Base-by-base conservation (phyloP, 1,140 invertebrate species). In the Drosophila ficusphila region DNA sequence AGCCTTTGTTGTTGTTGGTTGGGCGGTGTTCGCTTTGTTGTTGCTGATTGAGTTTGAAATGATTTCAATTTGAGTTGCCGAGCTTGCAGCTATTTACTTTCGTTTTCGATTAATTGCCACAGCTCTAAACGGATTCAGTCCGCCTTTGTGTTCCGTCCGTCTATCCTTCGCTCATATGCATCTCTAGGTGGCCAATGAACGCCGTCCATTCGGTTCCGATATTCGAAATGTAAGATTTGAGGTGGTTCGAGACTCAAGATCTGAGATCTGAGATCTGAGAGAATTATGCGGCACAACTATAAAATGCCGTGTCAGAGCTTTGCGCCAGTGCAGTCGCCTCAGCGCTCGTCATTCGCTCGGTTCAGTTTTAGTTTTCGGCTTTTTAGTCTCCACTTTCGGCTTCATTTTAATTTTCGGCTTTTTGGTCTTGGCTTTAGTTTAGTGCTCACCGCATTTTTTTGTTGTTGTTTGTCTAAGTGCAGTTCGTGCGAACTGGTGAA, bases 11-110 rank as follows among this genome's bases (percentile, higher is more conserved):
- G 46, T 21, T 34, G 27, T 34, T 41, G 9, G n/a, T 7, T 39
- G 49, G 39, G 54, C 56, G 69, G 36, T 49, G 51, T 48, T 65
- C 19, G 34, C 41, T 54, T 64, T 36, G 38, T 73, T 60, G 60
- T 65, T 41, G 62, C 62, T 65, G 58, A 72, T 76, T 71, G 53
- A 76, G 72, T 67, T 85, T 65, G 64, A 83, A 85, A 85, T 79
- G 81, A 79, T 76, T 83, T 83, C 71, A 86, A 83, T 83, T 83
- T 83, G 47, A 74, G 53, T 65, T 57, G n/a, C 47, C 4, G 11
- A 18, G 16, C 46, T 29, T 8, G 25, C 9, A 29, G 38, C 29
- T 41, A 29, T 65, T 73, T 56, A 74, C 70, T 74, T 74, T 74
- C 71, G 42, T 34, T 74, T 74, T 74, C 69, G 65, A 74, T 74